Percentiles rank a stretch among this genome's conserved stretches.
These are phyloP conservation scores for Malurus splendens DNA, from an alignment of 2,797 vertebrate genomes.

Conservation along the genomic window DNA sequence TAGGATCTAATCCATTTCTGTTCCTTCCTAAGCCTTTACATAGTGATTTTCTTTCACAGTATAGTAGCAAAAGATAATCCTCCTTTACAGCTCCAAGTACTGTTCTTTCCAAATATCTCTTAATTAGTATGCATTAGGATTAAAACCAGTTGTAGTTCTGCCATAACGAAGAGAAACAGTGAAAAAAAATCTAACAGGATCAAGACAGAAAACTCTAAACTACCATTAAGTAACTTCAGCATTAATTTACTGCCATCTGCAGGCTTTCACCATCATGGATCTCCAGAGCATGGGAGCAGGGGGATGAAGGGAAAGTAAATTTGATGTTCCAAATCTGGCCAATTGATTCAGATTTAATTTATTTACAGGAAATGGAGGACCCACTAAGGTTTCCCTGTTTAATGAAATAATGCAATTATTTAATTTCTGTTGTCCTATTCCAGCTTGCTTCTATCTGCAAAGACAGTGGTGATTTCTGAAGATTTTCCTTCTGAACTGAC, in stretches of 20 bases:
- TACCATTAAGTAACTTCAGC: background rate
- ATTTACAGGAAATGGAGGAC: background rate
- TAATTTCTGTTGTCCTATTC: background rate
- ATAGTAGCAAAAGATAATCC: constrained; percentile 64
- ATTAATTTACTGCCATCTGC: constrained; percentile 72
- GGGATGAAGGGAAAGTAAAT: background rate
- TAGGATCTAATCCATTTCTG: constrained; percentile 48
- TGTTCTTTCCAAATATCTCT: constrained; percentile 54
- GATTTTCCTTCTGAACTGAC: background rate
- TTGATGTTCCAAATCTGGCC: accelerated
- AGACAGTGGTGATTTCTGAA: background rate
- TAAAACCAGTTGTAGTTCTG: constrained; percentile 45
- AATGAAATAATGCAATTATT: background rate
- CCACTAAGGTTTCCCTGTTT: background rate
- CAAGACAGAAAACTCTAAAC: background rate
- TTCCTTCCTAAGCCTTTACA: constrained; percentile 62
- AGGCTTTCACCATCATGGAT: constrained; percentile 25
- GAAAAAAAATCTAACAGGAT: constrained; percentile 16
- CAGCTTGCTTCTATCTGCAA: background rate
- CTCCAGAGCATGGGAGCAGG: background rate
- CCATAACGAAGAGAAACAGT: constrained; percentile 23
- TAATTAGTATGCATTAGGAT: constrained; percentile 68
- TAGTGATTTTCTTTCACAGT: constrained; percentile 56
- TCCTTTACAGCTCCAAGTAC: constrained; percentile 52
- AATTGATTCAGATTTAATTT: background rate